Evolutionary conservation across 2,113 vertebrate genomes (phyloP).

Genomic region (Brachyistius frenatus): DNA sequence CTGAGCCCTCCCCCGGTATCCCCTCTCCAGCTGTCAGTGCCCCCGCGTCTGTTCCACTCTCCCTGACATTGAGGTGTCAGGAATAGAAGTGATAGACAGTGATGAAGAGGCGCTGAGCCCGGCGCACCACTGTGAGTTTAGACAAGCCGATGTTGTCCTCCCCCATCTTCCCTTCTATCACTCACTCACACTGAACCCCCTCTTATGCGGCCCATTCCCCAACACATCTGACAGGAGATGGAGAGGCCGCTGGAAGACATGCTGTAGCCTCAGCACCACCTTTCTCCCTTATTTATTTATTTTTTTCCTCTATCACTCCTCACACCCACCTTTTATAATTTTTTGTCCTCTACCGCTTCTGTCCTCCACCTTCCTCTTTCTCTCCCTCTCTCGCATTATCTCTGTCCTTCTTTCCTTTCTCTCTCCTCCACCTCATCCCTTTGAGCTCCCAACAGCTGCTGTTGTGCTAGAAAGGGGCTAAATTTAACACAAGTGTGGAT

Average conservation of each 20-base stretch:
- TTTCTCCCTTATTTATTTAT: slow-evolving; percentile 20
- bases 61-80: slow-evolving; percentile 71
- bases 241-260: slow-evolving; percentile 25
- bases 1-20: slow-evolving; percentile 26
- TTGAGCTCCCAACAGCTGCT: slow-evolving; percentile 70
- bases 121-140: slow-evolving; percentile 59
- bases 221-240: slow-evolving; percentile 37
- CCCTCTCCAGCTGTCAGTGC: slow-evolving; percentile 52
- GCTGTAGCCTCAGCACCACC: slow-evolving; percentile 11
- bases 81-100: slow-evolving; percentile 75
- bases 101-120: slow-evolving; percentile 64
- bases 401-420: slow-evolving; percentile 27
- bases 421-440: slow-evolving; percentile 46
- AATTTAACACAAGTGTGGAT: slow-evolving; percentile 76
- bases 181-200: slow-evolving; percentile 52
- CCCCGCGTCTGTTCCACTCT: slow-evolving; percentile 43
- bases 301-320: slow-evolving; percentile 25
- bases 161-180: slow-evolving; percentile 60
- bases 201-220: slow-evolving; percentile 51
- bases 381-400: slow-evolving; percentile 24
- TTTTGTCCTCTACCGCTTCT: background rate
- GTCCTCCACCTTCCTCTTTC: background rate
- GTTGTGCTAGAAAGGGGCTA: slow-evolving; percentile 67
- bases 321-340: background rate
- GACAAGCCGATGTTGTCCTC: slow-evolving; percentile 63